A percentile compares a stretch with the other conserved stretches of the same genome.
Conservation (phyloP, 2,113 vertebrate species). For the Rhipidura dahli region DNA sequence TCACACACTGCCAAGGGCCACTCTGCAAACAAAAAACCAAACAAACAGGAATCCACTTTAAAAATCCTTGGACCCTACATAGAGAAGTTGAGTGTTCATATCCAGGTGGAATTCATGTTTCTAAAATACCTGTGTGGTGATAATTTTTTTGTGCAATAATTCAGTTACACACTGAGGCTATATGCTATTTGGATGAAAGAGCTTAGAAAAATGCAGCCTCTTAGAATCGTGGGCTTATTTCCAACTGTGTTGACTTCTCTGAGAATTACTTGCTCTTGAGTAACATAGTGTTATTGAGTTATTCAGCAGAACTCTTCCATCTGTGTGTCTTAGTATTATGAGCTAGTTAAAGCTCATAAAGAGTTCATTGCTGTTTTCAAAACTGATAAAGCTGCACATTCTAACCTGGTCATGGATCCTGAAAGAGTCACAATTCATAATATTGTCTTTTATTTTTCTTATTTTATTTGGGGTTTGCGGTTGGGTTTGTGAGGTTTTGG, state of each 20-base stretch:
- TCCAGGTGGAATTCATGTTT: background rate
- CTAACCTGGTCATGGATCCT: background rate
- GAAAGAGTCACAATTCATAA: background rate
- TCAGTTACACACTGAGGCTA: background rate
- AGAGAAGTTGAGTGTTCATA: background rate
- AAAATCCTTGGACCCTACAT: background rate
- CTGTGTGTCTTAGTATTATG: background rate
- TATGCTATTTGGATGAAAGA: background rate
- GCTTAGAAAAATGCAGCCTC: background rate
- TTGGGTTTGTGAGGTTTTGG: background rate
- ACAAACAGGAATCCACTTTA: background rate
- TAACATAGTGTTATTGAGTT: background rate
- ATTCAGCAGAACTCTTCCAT: background rate
- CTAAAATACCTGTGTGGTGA: background rate
- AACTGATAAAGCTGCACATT: background rate
- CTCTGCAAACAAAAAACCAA: background rate
- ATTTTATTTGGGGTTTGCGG: background rate
- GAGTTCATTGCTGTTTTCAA: background rate
- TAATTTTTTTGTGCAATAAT: background rate
- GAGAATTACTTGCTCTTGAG: background rate
- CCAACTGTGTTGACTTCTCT: background rate
- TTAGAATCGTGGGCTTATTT: background rate
- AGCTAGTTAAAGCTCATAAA: background rate
- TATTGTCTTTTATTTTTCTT: background rate
- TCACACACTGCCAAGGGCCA: background rate